Evolutionary conservation across 2,888 invertebrate genomes (phyloP).

Genomic region (Gari tellinella): DNA sequence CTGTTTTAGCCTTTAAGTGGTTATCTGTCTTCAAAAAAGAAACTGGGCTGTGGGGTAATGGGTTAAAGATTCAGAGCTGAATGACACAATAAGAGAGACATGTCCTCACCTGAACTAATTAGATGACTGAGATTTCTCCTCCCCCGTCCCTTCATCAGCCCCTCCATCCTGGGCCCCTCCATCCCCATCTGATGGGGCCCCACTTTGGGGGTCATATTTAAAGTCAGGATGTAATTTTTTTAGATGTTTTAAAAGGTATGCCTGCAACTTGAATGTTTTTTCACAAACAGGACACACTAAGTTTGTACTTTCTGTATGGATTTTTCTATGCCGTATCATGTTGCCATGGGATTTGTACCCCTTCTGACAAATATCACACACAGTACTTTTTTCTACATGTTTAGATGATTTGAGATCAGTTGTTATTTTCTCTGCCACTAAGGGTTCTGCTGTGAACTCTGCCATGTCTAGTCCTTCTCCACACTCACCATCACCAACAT

Average conservation of each 20-base stretch:
- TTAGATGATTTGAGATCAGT: conserved; percentile 1
- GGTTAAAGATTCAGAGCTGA: too few species aligned
- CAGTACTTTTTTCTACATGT: conserved; percentile 3
- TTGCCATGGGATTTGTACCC: conserved; percentile 26
- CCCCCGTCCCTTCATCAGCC: too few species aligned
- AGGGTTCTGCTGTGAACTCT: conserved; percentile 42
- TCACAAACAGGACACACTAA: conserved; percentile 42
- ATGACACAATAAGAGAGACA: too few species aligned
- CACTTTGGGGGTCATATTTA: background rate
- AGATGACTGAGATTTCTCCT: too few species aligned
- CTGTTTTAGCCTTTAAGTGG: too few species aligned
- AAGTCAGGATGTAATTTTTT: conserved; percentile 43
- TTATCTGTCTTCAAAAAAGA: too few species aligned
- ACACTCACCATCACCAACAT: background rate
- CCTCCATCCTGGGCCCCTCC: too few species aligned
- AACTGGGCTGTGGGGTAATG: too few species aligned
- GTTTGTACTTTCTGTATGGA: conserved; percentile 13
- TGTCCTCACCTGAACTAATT: too few species aligned
- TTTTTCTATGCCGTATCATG: conserved; percentile 42
- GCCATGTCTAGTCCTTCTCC: conserved; percentile 17
- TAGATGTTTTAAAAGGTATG: conserved; percentile 31
- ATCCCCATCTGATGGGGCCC: background rate
- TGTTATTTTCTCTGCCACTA: conserved; percentile 31
- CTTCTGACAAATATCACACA: conserved; percentile 55
- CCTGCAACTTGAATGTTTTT: conserved; percentile 33